A percentile compares a stretch with the other conserved stretches of the same genome.
Evolutionary conservation across 1,140 invertebrate species (phyloP).

Genomic region (Aphaenogaster ashmeadi): DNA sequence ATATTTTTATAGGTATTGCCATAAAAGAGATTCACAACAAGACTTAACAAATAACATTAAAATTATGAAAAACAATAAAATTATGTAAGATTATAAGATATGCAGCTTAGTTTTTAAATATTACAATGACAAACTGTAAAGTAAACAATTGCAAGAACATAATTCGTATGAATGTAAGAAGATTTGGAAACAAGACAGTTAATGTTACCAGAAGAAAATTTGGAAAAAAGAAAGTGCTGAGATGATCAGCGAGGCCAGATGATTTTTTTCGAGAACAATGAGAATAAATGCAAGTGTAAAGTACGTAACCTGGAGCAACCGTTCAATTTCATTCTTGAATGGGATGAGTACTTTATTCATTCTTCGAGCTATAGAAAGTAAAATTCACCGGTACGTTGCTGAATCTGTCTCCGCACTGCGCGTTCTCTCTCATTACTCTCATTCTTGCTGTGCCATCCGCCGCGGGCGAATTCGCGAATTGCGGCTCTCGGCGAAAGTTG

Average conservation of each 20-base stretch:
- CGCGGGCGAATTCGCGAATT: conserved; percentile 58
- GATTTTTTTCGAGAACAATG: conserved; percentile 29
- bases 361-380: conserved; percentile 66
- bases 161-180: background rate
- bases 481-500: conserved; percentile 43
- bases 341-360: conserved; percentile 79
- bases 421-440: conserved; percentile 27
- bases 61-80: background rate
- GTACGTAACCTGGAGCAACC: conserved; percentile 60
- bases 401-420: conserved; percentile 45
- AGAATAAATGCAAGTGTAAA: conserved; percentile 64
- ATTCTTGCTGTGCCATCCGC: conserved; percentile 44
- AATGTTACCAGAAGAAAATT: background rate
- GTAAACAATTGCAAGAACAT: background rate
- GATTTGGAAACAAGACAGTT: background rate
- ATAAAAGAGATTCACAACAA: conserved; percentile 1
- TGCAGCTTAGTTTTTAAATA: background rate
- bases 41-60: background rate
- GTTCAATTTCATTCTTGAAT: conserved; percentile 74
- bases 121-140: background rate
- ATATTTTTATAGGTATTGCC: background rate
- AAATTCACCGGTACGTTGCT: conserved; percentile 63
- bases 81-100: background rate
- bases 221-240: background rate
- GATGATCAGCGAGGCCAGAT: background rate